A percentile compares a stretch with the other conserved stretches of the same genome.
Conservation (phyloP, 2,888 invertebrate genomes). For the Acleris holmiana region DNA sequence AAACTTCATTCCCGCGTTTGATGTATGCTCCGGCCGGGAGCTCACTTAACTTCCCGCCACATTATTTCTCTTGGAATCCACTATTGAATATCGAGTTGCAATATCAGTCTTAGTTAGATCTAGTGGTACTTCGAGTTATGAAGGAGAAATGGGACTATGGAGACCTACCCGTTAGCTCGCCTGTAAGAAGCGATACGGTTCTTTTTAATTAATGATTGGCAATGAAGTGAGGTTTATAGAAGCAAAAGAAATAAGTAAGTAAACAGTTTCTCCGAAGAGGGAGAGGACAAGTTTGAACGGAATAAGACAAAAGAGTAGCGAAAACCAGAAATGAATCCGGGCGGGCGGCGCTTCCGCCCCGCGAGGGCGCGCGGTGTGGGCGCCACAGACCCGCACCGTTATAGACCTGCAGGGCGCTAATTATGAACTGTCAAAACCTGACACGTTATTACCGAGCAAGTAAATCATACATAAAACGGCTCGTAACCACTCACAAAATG, state of each 20-base stretch:
- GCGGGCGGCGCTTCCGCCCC: slow-evolving; percentile 69
- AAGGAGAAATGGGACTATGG: too few species aligned
- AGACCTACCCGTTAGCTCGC: too few species aligned
- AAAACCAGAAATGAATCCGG: slow-evolving; percentile 81
- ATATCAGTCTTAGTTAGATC: too few species aligned
- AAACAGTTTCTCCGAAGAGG: slow-evolving; percentile 55
- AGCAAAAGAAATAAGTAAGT: slow-evolving; percentile 44
- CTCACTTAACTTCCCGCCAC: slow-evolving; percentile 5
- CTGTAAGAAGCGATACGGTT: not conserved
- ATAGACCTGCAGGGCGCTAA: slow-evolving; percentile 32
- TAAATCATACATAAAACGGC: not conserved
- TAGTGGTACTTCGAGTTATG: not conserved
- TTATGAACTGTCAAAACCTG: not conserved
- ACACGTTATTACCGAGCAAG: not conserved
- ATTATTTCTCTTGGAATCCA: slow-evolving; percentile 4
- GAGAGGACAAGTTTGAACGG: slow-evolving; percentile 74
- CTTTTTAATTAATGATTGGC: slow-evolving; percentile 24
- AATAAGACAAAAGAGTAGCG: slow-evolving; percentile 81
- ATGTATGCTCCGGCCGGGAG: slow-evolving; percentile 42
- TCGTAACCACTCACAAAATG: not conserved
- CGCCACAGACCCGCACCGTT: slow-evolving; percentile 49
- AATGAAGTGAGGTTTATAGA: slow-evolving; percentile 8
- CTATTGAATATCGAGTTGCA: slow-evolving; percentile 9
- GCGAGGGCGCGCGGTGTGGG: slow-evolving; percentile 65
- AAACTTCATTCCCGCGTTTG: slow-evolving; percentile 56